Conservation (phyloP, 2,113 vertebrate genomes). For the Thryonomys swinderianus region DNA sequence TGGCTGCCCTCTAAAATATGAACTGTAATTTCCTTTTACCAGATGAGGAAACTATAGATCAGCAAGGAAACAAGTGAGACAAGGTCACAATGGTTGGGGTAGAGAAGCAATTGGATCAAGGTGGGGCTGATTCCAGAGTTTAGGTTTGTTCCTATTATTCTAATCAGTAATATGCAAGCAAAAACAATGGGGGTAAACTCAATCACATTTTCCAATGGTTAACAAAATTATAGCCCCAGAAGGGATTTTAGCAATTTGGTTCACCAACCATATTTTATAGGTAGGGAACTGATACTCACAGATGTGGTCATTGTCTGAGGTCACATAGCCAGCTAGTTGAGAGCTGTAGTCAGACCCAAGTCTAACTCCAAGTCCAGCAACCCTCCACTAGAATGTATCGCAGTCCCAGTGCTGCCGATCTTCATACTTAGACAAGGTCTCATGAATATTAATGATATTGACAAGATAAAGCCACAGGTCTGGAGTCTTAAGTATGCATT, state of each 20-base stretch:
- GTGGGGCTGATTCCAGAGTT: neutral
- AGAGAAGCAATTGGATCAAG: neutral
- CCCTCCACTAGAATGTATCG: neutral
- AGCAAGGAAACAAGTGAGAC: neutral
- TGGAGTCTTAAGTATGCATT: neutral
- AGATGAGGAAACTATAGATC: neutral
- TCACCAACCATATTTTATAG: neutral
- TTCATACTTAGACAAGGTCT: neutral
- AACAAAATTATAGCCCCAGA: neutral
- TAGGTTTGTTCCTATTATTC: neutral
- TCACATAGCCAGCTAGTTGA: neutral
- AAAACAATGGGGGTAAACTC: neutral
- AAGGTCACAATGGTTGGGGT: neutral
- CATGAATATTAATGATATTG: conserved; percentile 52
- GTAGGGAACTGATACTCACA: neutral
- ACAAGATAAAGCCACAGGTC: conserved; percentile 21
- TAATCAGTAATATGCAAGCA: neutral
- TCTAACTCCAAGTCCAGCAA: neutral
- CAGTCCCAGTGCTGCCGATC: neutral
- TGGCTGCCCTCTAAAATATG: neutral
- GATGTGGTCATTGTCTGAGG: neutral
- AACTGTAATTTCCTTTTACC: conserved; percentile 7
- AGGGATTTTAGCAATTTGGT: neutral
- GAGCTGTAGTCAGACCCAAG: neutral
- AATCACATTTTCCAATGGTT: neutral